Evolutionary conservation across 2,113 vertebrate genomes (phyloP).

Genomic region (Oncorhynchus tshawytscha): DNA sequence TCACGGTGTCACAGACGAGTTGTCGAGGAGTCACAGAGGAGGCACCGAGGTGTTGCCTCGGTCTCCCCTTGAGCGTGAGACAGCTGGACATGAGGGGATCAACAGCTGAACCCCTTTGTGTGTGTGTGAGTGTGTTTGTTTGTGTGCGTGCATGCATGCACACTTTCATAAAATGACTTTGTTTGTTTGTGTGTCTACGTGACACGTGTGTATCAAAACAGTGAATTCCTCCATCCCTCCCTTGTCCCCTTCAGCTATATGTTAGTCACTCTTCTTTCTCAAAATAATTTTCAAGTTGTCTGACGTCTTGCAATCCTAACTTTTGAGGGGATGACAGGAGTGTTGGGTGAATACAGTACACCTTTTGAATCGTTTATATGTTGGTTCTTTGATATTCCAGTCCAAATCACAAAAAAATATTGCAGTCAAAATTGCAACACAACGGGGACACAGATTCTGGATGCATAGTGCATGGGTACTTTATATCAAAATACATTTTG

Average conservation of each 20-base stretch:
- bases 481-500: no score
- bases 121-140: not conserved
- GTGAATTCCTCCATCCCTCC: conserved; percentile 8
- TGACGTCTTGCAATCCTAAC: no score
- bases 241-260: not conserved
- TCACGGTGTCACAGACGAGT: conserved; percentile 30
- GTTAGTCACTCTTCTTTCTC: no score
- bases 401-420: not conserved
- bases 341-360: not conserved
- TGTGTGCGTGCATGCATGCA: not conserved
- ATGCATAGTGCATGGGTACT: no score
- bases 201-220: not conserved
- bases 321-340: no score
- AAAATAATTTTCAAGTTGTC: no score
- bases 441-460: no score
- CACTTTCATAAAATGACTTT: no score
- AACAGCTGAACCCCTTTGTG: conserved; percentile 18
- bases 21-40: conserved; percentile 4
- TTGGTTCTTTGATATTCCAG: not conserved
- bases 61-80: not conserved
- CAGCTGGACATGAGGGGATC: conserved; percentile 25
- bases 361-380: not conserved
- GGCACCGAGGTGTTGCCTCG: conserved; percentile 16
- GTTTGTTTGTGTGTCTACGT: not conserved
- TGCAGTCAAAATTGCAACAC: no score